phyloP scores from a whole-genome alignment of 1,140 invertebrate species.

The Drosophila subobscura region DNA sequence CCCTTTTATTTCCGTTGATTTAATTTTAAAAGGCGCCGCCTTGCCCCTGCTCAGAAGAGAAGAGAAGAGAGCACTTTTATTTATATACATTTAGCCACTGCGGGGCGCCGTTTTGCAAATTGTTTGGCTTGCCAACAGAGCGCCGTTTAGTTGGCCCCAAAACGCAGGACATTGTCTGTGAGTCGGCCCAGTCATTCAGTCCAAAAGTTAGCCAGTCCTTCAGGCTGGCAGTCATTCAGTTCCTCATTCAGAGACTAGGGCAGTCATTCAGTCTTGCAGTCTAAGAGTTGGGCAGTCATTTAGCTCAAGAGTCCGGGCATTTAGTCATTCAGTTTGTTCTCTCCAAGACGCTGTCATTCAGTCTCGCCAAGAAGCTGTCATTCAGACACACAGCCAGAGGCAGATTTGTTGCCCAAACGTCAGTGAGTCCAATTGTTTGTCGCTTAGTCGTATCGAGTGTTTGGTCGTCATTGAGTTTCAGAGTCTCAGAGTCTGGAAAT shows the following conservation, averaged over 20 bases:
- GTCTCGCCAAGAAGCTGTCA: too few relatives aligned
- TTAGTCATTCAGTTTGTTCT: too few relatives aligned
- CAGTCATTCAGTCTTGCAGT: too few relatives aligned
- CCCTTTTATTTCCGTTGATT: conserved; percentile 72
- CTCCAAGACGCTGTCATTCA: too few relatives aligned
- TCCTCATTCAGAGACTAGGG: too few relatives aligned
- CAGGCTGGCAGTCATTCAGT: conserved; percentile 1
- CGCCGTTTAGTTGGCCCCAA: conserved; percentile 69
- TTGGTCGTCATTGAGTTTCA: too few relatives aligned
- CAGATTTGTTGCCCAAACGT: too few relatives aligned
- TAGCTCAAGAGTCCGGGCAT: too few relatives aligned
- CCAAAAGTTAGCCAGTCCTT: conserved; percentile 21
- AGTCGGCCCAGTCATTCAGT: conserved; percentile 29
- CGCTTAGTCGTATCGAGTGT: too few relatives aligned
- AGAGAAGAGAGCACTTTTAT: conserved; percentile 60
- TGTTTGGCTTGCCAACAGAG: conserved; percentile 71
- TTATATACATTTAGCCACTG: conserved; percentile 68
- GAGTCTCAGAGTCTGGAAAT: not conserved
- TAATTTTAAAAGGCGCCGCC: conserved; percentile 79
- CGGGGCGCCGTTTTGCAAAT: conserved; percentile 58
- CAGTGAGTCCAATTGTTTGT: too few relatives aligned
- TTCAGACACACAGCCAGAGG: too few relatives aligned
- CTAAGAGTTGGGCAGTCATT: too few relatives aligned
- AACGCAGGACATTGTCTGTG: conserved; percentile 61
- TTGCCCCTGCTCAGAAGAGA: conserved; percentile 52